Evolutionary conservation across 2,888 invertebrate genomes (phyloP), one percentile per base, ranked within the genome.

Genomic region (Ephialtes manifestator): DNA sequence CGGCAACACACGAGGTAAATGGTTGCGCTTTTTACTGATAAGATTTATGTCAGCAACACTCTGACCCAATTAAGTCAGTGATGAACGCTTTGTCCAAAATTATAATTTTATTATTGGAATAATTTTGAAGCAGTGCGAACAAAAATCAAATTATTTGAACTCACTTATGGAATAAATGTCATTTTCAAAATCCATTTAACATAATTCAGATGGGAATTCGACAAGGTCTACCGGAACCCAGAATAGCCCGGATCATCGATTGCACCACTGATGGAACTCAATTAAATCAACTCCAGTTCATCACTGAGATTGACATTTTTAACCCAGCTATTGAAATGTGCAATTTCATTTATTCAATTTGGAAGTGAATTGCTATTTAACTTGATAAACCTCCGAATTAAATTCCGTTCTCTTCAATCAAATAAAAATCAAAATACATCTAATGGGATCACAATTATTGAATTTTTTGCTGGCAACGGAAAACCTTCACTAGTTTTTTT

Each of bases 281-380:
- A 53, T 20, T 20, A 10, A 20, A 20, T 20, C 11, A 53, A 20
- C 53, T 53, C 8, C 53, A 11, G 53, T 24, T 18, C 18, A 53
- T 53, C 53, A 24, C 53, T 18, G 10, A 4, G 20, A 53, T 53
- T 53, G 20, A 20, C 53, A 20, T 20, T 53, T 20, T 13, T 51
- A 18, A 18, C 18, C 51, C 53, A 53, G 0, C 53, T 53, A 20
- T 53, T 24, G 53, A 13, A 53, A 53, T 53, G 20, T 53, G 1
- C 24, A 53, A 35, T 35, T 35, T 35, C 24, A 20, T 11, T 7
- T 51, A n/a, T 11, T 20, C 53, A 2, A 53, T 8, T 11, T 7
- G 20, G 2, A 53, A 20, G 53, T 51, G 51, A 51, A 51, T 51
- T n/a, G 51, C 53, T 18, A 53, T n/a, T 53, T 53, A 53, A 53